phyloP scores from a whole-genome alignment of 2,888 invertebrate genomes.

The Exephanes ischioxanthus region DNA sequence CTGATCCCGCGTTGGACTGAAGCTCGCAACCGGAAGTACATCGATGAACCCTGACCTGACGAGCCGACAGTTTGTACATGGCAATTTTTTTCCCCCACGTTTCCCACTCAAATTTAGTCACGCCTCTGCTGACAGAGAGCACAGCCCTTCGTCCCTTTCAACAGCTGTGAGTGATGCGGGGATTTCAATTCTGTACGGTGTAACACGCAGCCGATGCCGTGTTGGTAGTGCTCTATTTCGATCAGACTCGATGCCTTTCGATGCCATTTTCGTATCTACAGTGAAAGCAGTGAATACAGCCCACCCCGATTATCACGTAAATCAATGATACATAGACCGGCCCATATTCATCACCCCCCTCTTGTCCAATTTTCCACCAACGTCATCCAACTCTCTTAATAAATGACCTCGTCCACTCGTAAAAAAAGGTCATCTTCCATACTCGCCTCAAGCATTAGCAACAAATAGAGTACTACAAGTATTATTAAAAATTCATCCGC shows the following conservation, averaged over 20 bases:
- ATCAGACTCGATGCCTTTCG: conserved; percentile 4
- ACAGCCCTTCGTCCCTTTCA: not conserved
- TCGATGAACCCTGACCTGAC: not conserved
- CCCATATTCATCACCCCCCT: not conserved
- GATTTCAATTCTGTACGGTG: not conserved
- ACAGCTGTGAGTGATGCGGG: conserved; percentile 13
- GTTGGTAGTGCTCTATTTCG: conserved; percentile 1
- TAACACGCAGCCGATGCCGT: not conserved
- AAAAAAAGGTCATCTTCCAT: conserved; percentile 10
- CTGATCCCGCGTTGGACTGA: not conserved
- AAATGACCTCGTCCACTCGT: conserved; percentile 14
- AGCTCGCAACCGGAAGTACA: not conserved
- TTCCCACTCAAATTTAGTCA: not conserved
- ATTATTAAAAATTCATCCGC: conserved; percentile 53
- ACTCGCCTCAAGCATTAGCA: conserved; percentile 16
- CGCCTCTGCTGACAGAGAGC: not conserved
- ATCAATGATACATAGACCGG: not conserved
- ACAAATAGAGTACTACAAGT: conserved; percentile 26
- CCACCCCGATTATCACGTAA: not conserved
- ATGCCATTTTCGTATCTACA: not conserved
- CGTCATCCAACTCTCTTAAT: conserved; percentile 5
- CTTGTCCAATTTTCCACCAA: too few species aligned
- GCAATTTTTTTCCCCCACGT: not conserved
- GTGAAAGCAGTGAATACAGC: too few species aligned
- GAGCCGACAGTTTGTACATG: not conserved